Conservation (phyloP, 2,113 vertebrate genomes). For the Brevimyrus niger region DNA sequence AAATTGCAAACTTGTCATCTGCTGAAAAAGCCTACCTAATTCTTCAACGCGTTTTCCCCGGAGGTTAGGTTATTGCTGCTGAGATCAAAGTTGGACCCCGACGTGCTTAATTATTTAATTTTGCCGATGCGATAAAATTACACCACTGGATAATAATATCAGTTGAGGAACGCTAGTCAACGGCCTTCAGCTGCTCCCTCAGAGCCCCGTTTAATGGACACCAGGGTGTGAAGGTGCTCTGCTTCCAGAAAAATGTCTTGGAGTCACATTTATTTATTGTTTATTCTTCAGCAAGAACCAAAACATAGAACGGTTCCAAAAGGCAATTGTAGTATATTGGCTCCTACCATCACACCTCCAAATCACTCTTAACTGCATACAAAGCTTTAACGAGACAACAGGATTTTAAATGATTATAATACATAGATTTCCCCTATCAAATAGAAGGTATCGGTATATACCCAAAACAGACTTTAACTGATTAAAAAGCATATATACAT, state of each 20-base stretch:
- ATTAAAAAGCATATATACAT: slow-evolving; percentile 71
- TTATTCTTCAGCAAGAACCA: background rate
- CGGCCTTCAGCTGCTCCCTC: background rate
- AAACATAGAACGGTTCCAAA: background rate
- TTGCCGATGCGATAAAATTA: slow-evolving; percentile 53
- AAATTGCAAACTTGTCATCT: slow-evolving; percentile 50
- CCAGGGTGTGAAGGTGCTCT: background rate
- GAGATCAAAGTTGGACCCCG: slow-evolving; percentile 51
- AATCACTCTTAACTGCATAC: background rate
- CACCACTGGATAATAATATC: slow-evolving; percentile 47
- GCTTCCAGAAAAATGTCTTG: background rate
- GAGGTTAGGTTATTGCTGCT: slow-evolving; percentile 55
- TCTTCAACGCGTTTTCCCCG: slow-evolving; percentile 45
- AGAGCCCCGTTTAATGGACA: slow-evolving; percentile 17
- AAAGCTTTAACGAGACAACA: background rate
- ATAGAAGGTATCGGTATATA: slow-evolving; percentile 45
- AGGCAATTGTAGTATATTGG: background rate
- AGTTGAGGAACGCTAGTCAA: slow-evolving; percentile 23
- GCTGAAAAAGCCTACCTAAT: slow-evolving; percentile 44
- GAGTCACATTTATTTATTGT: background rate
- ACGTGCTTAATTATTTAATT: slow-evolving; percentile 55
- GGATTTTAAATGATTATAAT: background rate
- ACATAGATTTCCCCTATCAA: slow-evolving; percentile 27
- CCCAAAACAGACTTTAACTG: slow-evolving; percentile 44
- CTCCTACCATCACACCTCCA: background rate